Conservation (phyloP, 2,797 vertebrate genomes). For the Microctenopoma lineatum region DNA sequence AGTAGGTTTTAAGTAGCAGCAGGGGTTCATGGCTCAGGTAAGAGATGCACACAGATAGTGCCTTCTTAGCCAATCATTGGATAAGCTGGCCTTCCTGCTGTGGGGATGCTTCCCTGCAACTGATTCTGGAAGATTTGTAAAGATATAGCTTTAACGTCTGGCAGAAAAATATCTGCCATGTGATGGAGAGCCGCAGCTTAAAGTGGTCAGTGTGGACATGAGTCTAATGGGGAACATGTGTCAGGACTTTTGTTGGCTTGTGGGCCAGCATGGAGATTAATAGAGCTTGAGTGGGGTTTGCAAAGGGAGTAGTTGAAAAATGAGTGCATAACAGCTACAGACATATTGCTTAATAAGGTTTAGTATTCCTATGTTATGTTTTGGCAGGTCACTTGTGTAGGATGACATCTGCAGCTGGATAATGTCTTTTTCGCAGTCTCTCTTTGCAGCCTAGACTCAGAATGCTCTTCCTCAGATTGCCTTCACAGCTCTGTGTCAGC, state of each 20-base stretch:
- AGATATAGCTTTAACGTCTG: background rate
- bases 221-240: background rate
- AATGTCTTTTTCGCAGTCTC: background rate
- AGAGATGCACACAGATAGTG: background rate
- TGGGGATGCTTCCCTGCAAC: background rate
- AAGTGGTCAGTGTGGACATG: background rate
- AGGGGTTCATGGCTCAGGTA: background rate
- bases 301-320: background rate
- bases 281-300: background rate
- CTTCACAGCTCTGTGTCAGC: background rate
- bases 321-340: background rate
- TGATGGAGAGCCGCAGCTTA: background rate
- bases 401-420: background rate
- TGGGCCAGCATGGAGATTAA: background rate
- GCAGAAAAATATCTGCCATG: background rate
- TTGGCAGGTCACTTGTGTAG: background rate
- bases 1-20: background rate
- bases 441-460: background rate
- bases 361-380: background rate
- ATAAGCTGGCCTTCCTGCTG: background rate
- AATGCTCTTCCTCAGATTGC: background rate
- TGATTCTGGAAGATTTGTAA: background rate
- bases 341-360: background rate
- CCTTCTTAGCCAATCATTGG: background rate
- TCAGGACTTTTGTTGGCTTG: background rate